Conservation (phyloP, 2,113 vertebrate species). For the Otus sunia region DNA sequence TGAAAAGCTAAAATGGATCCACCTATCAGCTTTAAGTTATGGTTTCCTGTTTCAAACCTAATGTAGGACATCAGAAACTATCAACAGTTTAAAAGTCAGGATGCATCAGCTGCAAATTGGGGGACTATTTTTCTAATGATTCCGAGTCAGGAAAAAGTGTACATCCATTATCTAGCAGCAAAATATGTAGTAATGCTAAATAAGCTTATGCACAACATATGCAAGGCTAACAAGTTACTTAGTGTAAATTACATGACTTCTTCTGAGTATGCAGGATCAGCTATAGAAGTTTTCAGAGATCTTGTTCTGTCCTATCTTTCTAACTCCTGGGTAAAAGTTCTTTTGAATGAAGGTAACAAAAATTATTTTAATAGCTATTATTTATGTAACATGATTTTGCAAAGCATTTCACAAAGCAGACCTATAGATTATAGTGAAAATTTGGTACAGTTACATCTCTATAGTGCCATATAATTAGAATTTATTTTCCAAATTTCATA, state of each 20-base stretch:
- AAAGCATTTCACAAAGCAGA: background rate
- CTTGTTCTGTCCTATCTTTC: background rate
- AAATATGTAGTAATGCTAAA: background rate
- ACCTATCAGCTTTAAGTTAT: background rate
- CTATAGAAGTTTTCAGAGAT: background rate
- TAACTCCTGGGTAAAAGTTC: background rate
- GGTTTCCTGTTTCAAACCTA: background rate
- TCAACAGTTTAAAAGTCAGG: background rate
- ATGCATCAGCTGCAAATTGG: background rate
- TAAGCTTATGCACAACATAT: background rate
- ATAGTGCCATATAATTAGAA: background rate
- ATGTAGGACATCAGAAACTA: background rate
- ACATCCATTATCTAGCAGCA: background rate
- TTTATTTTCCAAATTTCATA: background rate
- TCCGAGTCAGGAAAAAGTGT: background rate
- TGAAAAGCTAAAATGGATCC: background rate
- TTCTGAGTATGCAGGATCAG: accelerated
- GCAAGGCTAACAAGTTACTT: background rate
- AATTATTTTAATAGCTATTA: background rate
- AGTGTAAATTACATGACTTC: background rate
- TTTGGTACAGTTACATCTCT: background rate
- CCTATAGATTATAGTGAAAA: background rate
- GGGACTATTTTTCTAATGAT: background rate
- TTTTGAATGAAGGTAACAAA: background rate
- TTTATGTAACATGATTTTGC: background rate